Percentiles rank a stretch among this genome's conserved stretches.
Conservation (phyloP, 1,140 invertebrate species). For the Rhagoletis zephyria region DNA sequence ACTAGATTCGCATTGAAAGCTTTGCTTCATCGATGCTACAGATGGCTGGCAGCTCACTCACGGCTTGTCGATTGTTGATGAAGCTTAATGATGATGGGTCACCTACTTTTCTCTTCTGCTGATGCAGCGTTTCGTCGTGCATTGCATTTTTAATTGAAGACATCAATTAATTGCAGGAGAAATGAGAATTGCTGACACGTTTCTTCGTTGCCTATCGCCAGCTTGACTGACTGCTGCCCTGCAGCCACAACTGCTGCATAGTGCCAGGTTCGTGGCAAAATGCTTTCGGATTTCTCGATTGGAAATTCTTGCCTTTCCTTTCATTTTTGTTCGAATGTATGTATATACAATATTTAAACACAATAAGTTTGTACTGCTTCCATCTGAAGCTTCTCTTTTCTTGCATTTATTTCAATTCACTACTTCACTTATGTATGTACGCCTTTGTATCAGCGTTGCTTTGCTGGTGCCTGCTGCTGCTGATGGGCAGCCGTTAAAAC, state of each 20-base stretch:
- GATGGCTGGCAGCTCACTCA: not conserved
- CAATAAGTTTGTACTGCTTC: not conserved
- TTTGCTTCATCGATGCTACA: not conserved
- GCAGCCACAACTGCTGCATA: no score
- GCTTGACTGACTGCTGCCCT: no score
- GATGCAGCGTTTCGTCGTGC: not conserved
- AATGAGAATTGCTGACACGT: conserved; percentile 32
- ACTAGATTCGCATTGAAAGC: not conserved
- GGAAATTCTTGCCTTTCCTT: not conserved
- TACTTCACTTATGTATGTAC: not conserved
- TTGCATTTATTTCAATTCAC: not conserved
- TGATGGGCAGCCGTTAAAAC: conserved; percentile 3
- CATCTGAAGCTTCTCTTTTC: no score
- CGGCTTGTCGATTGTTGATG: not conserved
- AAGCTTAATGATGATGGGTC: conserved; percentile 51
- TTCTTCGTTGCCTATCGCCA: not conserved
- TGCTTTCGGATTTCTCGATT: not conserved
- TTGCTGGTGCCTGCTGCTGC: not conserved
- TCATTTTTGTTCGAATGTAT: not conserved
- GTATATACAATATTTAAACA: no score
- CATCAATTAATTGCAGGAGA: conserved; percentile 35
- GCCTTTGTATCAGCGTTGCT: not conserved
- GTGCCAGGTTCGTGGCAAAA: no score
- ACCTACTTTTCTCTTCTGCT: conserved; percentile 27
- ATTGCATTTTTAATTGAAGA: conserved; percentile 51